Base-by-base conservation (phyloP, 2,888 invertebrate genomes). In the Drosophila paramelanica region DNA sequence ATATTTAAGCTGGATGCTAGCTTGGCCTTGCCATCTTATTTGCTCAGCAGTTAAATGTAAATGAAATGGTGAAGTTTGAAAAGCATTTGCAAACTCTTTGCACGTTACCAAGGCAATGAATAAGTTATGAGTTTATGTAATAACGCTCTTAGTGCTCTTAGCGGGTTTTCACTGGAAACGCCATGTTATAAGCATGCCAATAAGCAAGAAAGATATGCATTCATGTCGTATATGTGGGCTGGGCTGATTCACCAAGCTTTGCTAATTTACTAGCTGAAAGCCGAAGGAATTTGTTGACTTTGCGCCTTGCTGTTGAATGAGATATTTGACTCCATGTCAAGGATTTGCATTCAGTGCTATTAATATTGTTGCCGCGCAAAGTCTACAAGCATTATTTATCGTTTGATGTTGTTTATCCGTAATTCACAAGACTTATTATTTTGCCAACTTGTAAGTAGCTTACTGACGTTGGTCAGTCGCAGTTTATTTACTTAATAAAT, bases 61-160 rank as follows among this genome's bases (percentile, higher is more conserved):
- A 14, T 36, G 27, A 8, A 38, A 38, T 27, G 51, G 10, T n/a
- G 58, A 31, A 36, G 33, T 23, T 23, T 31, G 23, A 42, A 50
- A 33, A 20, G 56, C 10, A 39, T 58, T 42, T 53, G 50, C 17
- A 39, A 75, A 64, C 50, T 60, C 57, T 47, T 71, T 60, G 62
- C 57, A 38, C 50, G 14, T 13, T 60, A 43, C 23, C 31, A n/a
- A 33, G 5, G 27, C 46, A 47, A 46, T 62, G 57, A 50, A 83
- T 84, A 79, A 84, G 68, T 81, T 65, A 87, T 87, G 67, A 79
- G 70, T 58, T 79, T 71, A 66, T 74, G 10, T 31, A 31, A 31
- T 10, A 31, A 31, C 8, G 67, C 42, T 70, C 51, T 59, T 70
- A 61, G 62, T 53, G 72, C 81, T 71, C 64, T 81, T 53, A 67